phyloP scores from a whole-genome alignment of 2,888 invertebrate species.

The Chloromyia formosa region DNA sequence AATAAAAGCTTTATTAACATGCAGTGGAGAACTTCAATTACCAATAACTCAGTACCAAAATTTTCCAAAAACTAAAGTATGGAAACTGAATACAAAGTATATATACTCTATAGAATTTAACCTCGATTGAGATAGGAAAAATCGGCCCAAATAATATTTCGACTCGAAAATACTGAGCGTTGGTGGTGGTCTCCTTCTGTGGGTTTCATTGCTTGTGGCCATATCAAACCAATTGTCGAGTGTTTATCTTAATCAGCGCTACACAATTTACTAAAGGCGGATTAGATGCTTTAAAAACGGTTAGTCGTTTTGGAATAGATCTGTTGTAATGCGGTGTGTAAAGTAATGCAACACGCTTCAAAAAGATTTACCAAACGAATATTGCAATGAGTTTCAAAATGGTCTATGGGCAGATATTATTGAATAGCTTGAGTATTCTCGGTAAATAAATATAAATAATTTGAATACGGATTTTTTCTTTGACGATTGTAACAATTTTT shows the following conservation, averaged over 20 bases:
- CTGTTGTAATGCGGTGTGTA: neutral
- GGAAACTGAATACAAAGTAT: no score
- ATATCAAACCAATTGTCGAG: conserved; percentile 19
- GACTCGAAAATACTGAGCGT: neutral
- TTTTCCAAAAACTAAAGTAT: no score
- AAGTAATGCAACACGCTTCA: neutral
- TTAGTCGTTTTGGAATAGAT: conserved; percentile 2
- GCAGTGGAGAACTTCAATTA: no score
- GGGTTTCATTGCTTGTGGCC: neutral
- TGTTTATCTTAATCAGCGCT: conserved; percentile 37
- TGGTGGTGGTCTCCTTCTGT: neutral
- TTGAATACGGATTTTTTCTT: no score
- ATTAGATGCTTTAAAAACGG: neutral
- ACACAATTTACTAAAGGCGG: conserved; percentile 4
- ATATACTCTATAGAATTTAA: conserved; percentile 23
- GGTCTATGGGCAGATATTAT: no score
- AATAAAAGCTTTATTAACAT: no score
- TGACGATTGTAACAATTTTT: no score
- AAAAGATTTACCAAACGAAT: no score
- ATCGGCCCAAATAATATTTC: neutral
- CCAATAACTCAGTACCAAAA: no score
- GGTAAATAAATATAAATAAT: no score
- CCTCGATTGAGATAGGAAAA: neutral
- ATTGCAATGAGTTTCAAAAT: no score
- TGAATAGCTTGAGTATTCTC: no score